Conservation (phyloP, 37 sponge, comb jelly and placozoan genomes). For the Agelas oroides region DNA sequence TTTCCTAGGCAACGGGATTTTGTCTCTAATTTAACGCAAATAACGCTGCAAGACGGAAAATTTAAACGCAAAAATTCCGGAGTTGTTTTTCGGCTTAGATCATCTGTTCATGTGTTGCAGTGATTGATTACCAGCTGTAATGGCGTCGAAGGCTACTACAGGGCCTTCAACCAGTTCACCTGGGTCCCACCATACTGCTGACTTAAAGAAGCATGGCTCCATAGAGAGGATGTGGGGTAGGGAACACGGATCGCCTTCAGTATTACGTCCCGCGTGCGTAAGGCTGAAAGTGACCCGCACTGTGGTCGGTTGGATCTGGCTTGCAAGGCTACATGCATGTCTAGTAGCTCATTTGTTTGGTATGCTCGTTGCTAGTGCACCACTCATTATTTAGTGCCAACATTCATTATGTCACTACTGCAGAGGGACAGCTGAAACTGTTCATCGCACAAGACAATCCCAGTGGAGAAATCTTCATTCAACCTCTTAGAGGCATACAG, state of each 20-base stretch:
- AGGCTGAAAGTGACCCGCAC: no score
- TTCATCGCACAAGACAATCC: constrained; percentile 16
- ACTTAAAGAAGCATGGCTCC: background rate
- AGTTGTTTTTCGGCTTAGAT: no score
- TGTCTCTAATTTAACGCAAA: constrained; percentile 1
- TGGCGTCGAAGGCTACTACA: background rate
- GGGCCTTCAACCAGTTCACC: background rate
- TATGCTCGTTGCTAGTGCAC: no score
- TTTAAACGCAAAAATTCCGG: background rate
- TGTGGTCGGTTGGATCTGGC: no score
- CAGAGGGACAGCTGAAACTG: constrained; percentile 24
- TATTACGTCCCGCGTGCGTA: background rate
- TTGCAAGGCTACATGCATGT: no score
- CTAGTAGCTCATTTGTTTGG: no score
- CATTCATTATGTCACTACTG: no score
- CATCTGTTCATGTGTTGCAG: no score
- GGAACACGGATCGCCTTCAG: background rate
- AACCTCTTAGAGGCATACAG: constrained; percentile 12
- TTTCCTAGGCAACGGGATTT: constrained; percentile 1
- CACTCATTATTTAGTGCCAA: no score
- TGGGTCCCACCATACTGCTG: background rate
- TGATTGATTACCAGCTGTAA: no score
- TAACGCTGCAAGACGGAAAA: background rate
- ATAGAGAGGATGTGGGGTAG: background rate
- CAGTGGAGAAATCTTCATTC: constrained; percentile 47